Percentiles rank a stretch among this genome's conserved stretches.
Conservation (phyloP, 23 tunicate species). For the Oikopleura dioica region DNA sequence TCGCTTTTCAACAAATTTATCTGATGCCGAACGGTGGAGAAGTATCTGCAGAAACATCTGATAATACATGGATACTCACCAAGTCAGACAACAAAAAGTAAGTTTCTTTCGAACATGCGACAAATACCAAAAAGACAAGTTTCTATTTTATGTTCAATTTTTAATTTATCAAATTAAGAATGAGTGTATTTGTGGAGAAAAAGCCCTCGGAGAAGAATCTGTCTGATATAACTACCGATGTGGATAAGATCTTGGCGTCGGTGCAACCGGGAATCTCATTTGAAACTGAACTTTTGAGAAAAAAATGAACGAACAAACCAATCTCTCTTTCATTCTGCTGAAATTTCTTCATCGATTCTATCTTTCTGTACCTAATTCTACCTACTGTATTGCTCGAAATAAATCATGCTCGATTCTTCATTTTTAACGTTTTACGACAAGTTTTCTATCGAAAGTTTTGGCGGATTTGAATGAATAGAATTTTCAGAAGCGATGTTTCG, state of each 20-base stretch:
- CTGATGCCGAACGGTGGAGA: conserved; percentile 10
- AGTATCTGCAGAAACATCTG: not conserved
- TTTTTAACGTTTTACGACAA: too few relatives aligned
- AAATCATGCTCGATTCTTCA: too few relatives aligned
- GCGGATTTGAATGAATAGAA: too few relatives aligned
- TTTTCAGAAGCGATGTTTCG: not conserved
- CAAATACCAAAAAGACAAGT: not conserved
- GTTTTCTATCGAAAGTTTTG: too few relatives aligned
- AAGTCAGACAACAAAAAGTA: not conserved
- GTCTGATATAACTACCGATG: not conserved
- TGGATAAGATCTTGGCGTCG: too few relatives aligned
- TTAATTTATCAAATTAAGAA: not conserved
- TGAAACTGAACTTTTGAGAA: too few relatives aligned
- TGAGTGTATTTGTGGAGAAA: not conserved
- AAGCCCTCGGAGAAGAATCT: not conserved
- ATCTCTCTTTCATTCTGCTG: too few relatives aligned
- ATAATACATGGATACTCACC: not conserved
- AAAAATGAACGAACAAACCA: too few relatives aligned
- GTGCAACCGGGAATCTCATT: too few relatives aligned
- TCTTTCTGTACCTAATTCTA: too few relatives aligned
- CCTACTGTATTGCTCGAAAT: too few relatives aligned
- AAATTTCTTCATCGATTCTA: too few relatives aligned
- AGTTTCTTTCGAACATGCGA: not conserved
- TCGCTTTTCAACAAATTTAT: conserved; percentile 5
- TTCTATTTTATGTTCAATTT: not conserved